A percentile compares a stretch with the other conserved stretches of the same genome.
Conservation (phyloP, 2,888 invertebrate species). For the Drosophila dives region DNA sequence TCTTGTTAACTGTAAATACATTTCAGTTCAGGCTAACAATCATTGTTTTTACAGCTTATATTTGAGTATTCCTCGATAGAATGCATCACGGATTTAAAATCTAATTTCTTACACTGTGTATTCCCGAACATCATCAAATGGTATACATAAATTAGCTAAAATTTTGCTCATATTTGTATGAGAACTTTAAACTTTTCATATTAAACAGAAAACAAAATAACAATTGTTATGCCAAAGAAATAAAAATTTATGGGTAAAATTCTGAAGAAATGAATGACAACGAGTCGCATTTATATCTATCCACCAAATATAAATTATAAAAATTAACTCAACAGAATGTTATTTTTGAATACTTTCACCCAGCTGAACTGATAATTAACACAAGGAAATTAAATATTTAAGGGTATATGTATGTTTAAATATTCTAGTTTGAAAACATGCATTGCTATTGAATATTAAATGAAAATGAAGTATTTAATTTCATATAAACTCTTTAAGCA, state of each 20-base stretch:
- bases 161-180: neutral
- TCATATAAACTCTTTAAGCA: too few relatives aligned
- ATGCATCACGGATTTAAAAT: neutral
- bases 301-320: neutral
- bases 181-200: conserved; percentile 3
- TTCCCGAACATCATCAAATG: neutral
- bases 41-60: neutral
- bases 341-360: neutral
- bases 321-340: neutral
- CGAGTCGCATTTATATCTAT: neutral
- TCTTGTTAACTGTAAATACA: neutral
- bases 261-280: neutral
- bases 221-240: neutral
- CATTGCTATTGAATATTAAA: too few relatives aligned
- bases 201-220: neutral
- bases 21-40: neutral
- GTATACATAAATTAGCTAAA: neutral
- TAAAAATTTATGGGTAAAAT: neutral
- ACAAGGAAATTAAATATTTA: neutral
- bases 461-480: too few relatives aligned
- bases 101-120: conserved; percentile 2
- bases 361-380: neutral
- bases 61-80: neutral
- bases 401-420: neutral
- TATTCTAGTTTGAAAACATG: too few relatives aligned